Percentiles rank a stretch among this genome's conserved stretches.
Conservation (phyloP, 2,113 vertebrate species). For the Scortum barcoo region DNA sequence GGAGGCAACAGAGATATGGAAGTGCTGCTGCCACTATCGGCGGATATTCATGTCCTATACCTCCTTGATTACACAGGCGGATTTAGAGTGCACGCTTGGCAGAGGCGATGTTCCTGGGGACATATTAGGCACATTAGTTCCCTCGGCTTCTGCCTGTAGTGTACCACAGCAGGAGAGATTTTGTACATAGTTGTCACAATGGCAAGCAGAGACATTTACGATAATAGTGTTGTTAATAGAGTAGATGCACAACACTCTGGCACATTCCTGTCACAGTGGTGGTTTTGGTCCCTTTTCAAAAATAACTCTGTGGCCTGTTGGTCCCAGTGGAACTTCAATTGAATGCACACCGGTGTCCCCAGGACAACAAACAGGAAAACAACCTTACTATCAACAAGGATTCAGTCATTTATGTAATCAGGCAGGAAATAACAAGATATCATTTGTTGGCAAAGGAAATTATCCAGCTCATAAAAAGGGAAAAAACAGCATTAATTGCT, state of each 20-base stretch:
- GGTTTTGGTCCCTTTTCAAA: conserved; percentile 43
- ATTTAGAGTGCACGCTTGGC: conserved; percentile 72
- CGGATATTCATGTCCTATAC: conserved; percentile 64
- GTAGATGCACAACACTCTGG: conserved; percentile 33
- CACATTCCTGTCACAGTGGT: conserved; percentile 33
- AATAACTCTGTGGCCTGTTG: conserved; percentile 38
- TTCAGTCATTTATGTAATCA: conserved; percentile 70
- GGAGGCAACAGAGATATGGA: conserved; percentile 61
- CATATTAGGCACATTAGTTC: conserved; percentile 70
- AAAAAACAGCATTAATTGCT: conserved; percentile 33
- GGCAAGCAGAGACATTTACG: conserved; percentile 52
- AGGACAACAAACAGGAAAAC: conserved; percentile 66
- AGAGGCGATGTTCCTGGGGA: conserved; percentile 56
- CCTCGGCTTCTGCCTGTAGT: conserved; percentile 42
- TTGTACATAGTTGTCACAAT: conserved; percentile 29
- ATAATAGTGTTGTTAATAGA: conserved; percentile 62
- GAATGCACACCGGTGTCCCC: conserved; percentile 41
- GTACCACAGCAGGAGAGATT: conserved; percentile 29
- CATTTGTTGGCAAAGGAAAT: conserved; percentile 62
- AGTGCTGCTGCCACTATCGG: conserved; percentile 43
- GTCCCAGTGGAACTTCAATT: conserved; percentile 56
- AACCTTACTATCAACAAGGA: conserved; percentile 61
- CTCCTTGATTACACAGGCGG: conserved; percentile 69
- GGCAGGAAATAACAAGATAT: conserved; percentile 70
- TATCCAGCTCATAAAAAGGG: conserved; percentile 37